Conservation (phyloP, 2,888 invertebrate species). For the Lymantria dispar region DNA sequence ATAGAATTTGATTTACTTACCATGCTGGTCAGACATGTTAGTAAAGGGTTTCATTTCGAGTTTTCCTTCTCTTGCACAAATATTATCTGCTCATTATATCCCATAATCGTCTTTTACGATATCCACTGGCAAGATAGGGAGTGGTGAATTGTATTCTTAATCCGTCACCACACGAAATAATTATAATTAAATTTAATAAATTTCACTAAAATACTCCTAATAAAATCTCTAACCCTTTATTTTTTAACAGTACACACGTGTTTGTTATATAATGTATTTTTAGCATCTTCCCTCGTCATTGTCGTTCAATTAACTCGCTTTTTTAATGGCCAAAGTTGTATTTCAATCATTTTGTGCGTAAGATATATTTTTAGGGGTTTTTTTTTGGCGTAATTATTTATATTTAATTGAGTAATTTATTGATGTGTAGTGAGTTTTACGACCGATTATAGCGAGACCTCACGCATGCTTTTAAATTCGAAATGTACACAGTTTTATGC, state of each 20-base stretch:
- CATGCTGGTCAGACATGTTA: too few species aligned
- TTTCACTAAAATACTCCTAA: background rate
- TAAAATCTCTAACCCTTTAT: slow-evolving; percentile 24
- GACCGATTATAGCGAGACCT: slow-evolving; percentile 31
- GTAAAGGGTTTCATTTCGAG: too few species aligned
- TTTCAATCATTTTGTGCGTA: slow-evolving; percentile 49
- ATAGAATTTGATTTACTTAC: too few species aligned
- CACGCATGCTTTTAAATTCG: slow-evolving; percentile 13
- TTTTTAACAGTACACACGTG: slow-evolving; percentile 67
- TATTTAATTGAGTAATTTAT: slow-evolving; percentile 68
- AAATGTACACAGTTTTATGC: background rate
- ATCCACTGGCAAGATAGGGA: too few species aligned
- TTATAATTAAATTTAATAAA: too few species aligned
- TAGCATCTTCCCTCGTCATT: slow-evolving; percentile 62
- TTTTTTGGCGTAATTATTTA: slow-evolving; percentile 59
- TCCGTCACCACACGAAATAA: too few species aligned
- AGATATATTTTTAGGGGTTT: slow-evolving; percentile 28
- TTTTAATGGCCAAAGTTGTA: slow-evolving; percentile 62
- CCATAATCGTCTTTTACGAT: too few species aligned
- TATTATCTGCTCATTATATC: too few species aligned
- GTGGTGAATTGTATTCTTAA: too few species aligned
- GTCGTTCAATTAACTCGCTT: slow-evolving; percentile 66
- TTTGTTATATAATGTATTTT: slow-evolving; percentile 74
- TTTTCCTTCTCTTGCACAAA: too few species aligned
- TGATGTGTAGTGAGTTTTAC: slow-evolving; percentile 45